Percentiles rank a stretch among this genome's conserved stretches.
These are phyloP conservation scores for Eretmochelys imbricata DNA, from an alignment of 2,113 vertebrate species.

Conservation along the genomic window DNA sequence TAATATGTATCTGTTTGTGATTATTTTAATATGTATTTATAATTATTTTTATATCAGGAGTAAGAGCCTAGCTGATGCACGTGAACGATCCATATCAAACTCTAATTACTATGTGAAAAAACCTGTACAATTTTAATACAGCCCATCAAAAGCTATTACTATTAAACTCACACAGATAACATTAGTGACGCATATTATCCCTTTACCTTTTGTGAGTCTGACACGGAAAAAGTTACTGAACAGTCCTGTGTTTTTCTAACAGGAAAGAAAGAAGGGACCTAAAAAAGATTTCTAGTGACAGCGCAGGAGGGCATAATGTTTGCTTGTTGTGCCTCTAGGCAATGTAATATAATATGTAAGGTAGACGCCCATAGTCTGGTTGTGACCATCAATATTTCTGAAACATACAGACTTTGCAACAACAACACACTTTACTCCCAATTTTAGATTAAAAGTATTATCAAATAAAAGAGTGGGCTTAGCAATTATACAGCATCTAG, in stretches of 20 bases:
- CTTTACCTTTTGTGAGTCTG: not conserved
- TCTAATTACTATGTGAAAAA: not conserved
- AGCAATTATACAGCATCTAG: slow-evolving; percentile 60
- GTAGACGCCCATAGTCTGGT: slow-evolving; percentile 53
- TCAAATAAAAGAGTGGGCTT: slow-evolving; percentile 61
- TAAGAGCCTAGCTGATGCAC: not conserved
- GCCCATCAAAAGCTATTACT: not conserved
- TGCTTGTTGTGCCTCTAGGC: slow-evolving; percentile 43
- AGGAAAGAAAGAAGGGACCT: slow-evolving; percentile 33
- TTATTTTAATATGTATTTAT: not conserved
- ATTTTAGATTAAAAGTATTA: slow-evolving; percentile 55
- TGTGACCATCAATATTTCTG: slow-evolving; percentile 66
- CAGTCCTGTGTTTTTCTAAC: slow-evolving; percentile 5
- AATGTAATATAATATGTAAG: slow-evolving; percentile 64
- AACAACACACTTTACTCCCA: slow-evolving; percentile 47
- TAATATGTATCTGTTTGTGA: not conserved
- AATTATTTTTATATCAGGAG: not conserved
- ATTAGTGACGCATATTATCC: not conserved
- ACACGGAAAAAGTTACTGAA: slow-evolving; percentile 15
- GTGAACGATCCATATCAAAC: not conserved
- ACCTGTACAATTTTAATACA: not conserved
- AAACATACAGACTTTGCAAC: slow-evolving; percentile 40
- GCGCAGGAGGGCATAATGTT: slow-evolving; percentile 34
- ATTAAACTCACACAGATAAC: not conserved
- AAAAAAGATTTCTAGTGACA: slow-evolving; percentile 47